phyloP scores from a whole-genome alignment of 2,888 invertebrate genomes.

The Stomorhina lunata region DNA sequence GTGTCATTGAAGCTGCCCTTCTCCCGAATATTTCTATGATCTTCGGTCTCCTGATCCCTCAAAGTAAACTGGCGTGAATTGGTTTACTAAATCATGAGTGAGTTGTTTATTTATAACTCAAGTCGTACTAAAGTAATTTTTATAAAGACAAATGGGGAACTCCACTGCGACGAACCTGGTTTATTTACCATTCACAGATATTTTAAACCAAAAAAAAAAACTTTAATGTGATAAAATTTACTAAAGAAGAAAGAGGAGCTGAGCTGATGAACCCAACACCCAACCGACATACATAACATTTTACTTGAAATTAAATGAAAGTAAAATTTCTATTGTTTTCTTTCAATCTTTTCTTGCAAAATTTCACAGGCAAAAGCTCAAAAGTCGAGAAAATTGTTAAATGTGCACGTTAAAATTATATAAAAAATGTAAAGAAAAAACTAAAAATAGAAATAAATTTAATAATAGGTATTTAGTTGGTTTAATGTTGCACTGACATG shows the following conservation, averaged over 20 bases:
- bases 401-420: constrained; percentile 38
- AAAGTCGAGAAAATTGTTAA: constrained; percentile 29
- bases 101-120: no score
- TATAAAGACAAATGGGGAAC: no score
- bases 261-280: no score
- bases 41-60: no score
- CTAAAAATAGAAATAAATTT: constrained; percentile 14
- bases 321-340: constrained; percentile 62
- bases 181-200: no score
- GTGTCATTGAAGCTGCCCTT: no score
- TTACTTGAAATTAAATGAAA: constrained; percentile 47
- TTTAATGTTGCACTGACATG: constrained; percentile 27
- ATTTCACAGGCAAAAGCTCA: neutral
- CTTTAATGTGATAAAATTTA: constrained; percentile 24
- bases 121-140: no score
- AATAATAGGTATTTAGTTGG: neutral
- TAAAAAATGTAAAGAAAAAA: constrained; percentile 14
- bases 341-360: constrained; percentile 20
- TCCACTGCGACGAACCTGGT: no score
- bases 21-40: no score
- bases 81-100: no score
- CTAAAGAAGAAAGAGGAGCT: neutral
- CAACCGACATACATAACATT: neutral
- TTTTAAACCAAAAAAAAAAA: neutral
- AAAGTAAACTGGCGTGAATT: no score